Evolutionary conservation across 2,797 vertebrate species (phyloP), one percentile per base, ranked within the genome.

Genomic region (Silurus aristotelis): DNA sequence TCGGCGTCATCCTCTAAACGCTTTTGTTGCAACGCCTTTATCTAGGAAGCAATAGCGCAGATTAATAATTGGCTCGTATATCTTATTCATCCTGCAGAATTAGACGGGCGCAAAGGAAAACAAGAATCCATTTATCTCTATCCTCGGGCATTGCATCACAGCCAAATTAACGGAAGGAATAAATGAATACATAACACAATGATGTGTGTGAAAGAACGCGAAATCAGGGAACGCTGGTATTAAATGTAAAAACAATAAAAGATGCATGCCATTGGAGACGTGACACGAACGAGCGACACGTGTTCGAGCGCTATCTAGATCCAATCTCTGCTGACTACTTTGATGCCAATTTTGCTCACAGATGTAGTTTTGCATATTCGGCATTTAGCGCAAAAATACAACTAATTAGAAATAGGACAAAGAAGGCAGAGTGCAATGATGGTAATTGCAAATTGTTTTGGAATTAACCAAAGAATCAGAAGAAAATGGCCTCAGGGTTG

Each of bases 61-160:
- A 52, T 80, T 66, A 67, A 80, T 80, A 80, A 67, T 80, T 67
- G 46, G 1, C 63, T 80, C 0, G 9, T 80, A 48, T 80, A 67
- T 80, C 46, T 80, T 55, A 80, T 80, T 67, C 79, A 67, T 80
- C 4, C 46, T 27, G 46, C 20, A 19, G 14, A 80, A 52, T 80
- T 64, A 80, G 43, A 48, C 60, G 22, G 19, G 5, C 48, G 77
- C 60, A 58, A 52, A 55, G 46, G 9, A 80, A 80, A 66, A 80
- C 79, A 80, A 66, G 4, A 52, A 27, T 66, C n/a, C 78, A 55
- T 80, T 80, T 67, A 67, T 67, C 79, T 31, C 46, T 19, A 20
- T 63, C 79, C 79, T 55, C 17, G 8, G 79, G 79, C 9, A 52
- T 31, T 80, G 8, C 46, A 52, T 10, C n/a, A 55, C 46, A 27